These are phyloP conservation scores for Babyrousa celebensis DNA, from an alignment of 2,797 vertebrate species.

Conservation along the genomic window DNA sequence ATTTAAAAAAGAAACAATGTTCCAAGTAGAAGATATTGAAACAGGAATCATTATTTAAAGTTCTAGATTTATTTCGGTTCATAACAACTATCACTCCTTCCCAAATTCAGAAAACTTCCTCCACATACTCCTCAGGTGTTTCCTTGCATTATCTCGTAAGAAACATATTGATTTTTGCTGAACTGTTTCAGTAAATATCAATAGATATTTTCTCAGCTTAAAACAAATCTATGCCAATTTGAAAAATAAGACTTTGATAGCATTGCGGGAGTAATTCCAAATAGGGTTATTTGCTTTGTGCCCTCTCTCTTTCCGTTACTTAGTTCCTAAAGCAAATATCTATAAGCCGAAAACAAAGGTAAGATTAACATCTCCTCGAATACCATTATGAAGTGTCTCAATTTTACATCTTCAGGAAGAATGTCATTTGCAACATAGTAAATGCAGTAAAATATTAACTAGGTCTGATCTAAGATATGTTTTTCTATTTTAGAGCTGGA, in stretches of 20 bases:
- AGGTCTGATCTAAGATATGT: neutral
- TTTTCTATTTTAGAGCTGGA: neutral
- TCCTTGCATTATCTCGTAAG: conserved; percentile 7
- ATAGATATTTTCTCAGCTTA: conserved; percentile 43
- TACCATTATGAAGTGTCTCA: neutral
- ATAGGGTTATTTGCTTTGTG: conserved; percentile 27
- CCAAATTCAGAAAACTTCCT: conserved; percentile 45
- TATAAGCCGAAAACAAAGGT: conserved; percentile 28
- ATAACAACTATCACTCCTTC: neutral
- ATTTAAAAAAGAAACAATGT: neutral
- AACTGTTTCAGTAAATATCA: conserved; percentile 61
- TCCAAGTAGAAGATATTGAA: neutral
- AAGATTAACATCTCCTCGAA: conserved; percentile 19
- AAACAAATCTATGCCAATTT: conserved; percentile 20
- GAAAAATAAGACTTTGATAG: conserved; percentile 60
- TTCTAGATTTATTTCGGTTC: conserved; percentile 26
- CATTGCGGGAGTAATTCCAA: neutral
- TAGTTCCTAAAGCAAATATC: neutral
- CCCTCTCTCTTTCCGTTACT: neutral
- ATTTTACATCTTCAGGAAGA: conserved; percentile 28
- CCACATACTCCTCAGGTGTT: neutral
- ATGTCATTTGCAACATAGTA: neutral
- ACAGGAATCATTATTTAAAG: neutral
- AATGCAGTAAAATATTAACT: neutral
- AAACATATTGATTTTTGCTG: conserved; percentile 43